Evolutionary conservation across 2,888 invertebrate genomes (phyloP), one percentile per base, ranked within the genome.

Genomic region (Hoplodrina ambigua): DNA sequence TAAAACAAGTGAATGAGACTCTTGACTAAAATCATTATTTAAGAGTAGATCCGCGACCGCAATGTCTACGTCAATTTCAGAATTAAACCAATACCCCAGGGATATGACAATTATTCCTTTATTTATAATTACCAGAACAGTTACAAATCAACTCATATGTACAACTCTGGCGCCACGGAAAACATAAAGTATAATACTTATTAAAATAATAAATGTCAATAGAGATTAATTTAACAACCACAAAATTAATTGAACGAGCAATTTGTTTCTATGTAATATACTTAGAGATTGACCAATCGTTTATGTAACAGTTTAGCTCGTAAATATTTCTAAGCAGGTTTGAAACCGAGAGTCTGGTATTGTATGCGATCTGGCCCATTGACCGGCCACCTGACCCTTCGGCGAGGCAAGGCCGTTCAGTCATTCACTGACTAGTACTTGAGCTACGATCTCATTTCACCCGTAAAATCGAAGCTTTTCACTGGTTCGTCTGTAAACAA

Each of bases 301-400:
- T 61, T 56, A 60, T 19, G 54, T 66, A 57, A 52, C 37, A 68
- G 17, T 61, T 61, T 30, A 49, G 2, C 19, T 62, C 44, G 52
- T 71, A 59, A 58, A 76, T 30, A 46, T 41, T 57, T 79, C 66
- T 72, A 80, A 83, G 75, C 75, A 77, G 80, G 83, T 82, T 88
- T 82, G 90, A 92, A 93, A 92, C 82, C 83, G 91, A 93, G 90
- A 93, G 92, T 92, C 54, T 80, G 86, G 84, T 88, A 88, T 86
- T 87, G 81, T 78, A 66, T 75, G 65, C 72, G 56, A 91, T 87
- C 87, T 90, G 89, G 92, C 90, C 92, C 93, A 91, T 86, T 92
- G 93, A 92, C 93, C 93, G 91, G 62, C 81, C 86, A 86, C 84
- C 88, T 93, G 93, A 93, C 92, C 92, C 93, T 90, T 87, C 72